Evolutionary conservation across 2,113 vertebrate genomes (phyloP).

Genomic region (Sardina pilchardus): DNA sequence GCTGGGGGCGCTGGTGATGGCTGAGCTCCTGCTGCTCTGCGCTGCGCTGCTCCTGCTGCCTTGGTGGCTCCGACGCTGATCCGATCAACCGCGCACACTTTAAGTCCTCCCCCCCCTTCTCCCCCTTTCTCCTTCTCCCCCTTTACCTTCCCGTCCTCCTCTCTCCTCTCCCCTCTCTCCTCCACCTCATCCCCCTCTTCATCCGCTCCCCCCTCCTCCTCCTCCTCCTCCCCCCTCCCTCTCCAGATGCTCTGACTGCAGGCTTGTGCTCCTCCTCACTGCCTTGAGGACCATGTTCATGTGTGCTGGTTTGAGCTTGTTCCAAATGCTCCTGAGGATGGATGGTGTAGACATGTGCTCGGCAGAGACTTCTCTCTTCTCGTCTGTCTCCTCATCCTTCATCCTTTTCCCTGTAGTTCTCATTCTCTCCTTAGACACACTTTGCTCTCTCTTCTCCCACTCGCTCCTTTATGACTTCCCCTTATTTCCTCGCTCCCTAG

Average conservation of each 20-base stretch:
- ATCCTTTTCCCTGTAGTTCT: background rate
- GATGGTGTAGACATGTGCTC: background rate
- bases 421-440: background rate
- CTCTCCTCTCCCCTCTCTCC: background rate
- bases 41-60: background rate
- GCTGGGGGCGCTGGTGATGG: background rate
- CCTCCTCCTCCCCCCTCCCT: background rate
- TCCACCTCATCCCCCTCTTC: background rate
- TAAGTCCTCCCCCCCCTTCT: background rate
- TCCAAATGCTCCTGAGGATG: background rate
- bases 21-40: too few species aligned
- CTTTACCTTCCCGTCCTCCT: background rate
- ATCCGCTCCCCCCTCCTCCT: background rate
- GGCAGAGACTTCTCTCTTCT: background rate
- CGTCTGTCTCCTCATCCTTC: background rate
- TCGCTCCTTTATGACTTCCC: background rate
- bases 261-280: background rate
- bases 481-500: background rate
- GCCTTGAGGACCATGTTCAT: background rate
- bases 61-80: background rate
- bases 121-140: background rate
- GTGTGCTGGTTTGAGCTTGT: background rate
- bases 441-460: background rate
- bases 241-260: background rate
- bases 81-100: background rate